A percentile compares a stretch with the other conserved stretches of the same genome.
phyloP scores from a whole-genome alignment of 2,113 vertebrate genomes.

The Syrmaticus mikado region DNA sequence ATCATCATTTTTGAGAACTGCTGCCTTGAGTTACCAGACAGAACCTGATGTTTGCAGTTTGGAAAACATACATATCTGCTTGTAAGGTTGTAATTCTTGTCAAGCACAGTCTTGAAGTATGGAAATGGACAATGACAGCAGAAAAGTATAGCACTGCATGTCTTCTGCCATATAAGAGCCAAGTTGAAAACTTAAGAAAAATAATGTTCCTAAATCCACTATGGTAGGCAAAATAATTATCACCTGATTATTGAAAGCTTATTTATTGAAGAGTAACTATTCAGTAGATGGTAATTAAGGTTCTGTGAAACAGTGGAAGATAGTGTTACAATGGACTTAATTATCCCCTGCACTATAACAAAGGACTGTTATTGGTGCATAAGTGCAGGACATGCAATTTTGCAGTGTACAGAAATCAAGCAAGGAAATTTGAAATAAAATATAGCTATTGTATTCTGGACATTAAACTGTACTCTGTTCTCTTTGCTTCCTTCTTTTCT shows the following conservation, averaged over 20 bases:
- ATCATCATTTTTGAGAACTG: background rate
- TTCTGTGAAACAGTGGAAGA: background rate
- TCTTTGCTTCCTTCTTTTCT: background rate
- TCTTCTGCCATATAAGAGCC: background rate
- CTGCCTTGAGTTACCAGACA: background rate
- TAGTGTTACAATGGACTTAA: background rate
- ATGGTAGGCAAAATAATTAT: background rate
- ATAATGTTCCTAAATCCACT: background rate
- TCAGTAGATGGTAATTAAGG: background rate
- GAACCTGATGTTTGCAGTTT: background rate
- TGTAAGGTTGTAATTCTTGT: background rate
- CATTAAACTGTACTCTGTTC: background rate
- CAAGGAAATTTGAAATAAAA: background rate
- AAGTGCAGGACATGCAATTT: background rate
- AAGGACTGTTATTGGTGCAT: background rate
- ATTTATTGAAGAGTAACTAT: background rate
- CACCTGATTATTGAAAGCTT: background rate
- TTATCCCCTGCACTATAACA: accelerated
- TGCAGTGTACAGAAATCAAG: background rate
- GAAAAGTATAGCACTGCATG: background rate
- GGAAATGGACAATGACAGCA: background rate
- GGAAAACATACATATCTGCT: background rate
- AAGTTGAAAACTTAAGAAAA: background rate
- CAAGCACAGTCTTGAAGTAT: background rate
- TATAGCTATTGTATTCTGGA: background rate